These are phyloP conservation scores for Sitodiplosis mosellana DNA, from an alignment of 1,140 invertebrate species.

Conservation along the genomic window DNA sequence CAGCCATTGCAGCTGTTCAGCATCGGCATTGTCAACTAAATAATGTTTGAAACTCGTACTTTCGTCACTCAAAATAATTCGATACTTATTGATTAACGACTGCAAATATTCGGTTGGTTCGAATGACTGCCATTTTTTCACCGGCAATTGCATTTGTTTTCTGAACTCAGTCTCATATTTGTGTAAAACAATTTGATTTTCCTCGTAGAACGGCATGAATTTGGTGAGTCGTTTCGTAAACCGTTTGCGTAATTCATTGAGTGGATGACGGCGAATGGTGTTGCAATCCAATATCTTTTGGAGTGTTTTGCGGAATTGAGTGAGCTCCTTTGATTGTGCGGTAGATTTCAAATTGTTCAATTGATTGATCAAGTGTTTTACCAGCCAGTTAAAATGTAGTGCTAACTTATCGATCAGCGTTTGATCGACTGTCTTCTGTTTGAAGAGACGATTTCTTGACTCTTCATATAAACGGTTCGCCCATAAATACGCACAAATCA, in stretches of 20 bases:
- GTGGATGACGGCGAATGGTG: slow-evolving; percentile 11
- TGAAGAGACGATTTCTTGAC: slow-evolving; percentile 11
- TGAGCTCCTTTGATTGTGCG: neutral
- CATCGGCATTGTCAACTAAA: too few relatives aligned
- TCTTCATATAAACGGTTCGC: slow-evolving; percentile 15
- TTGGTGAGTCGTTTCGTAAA: slow-evolving; percentile 18
- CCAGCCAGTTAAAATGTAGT: slow-evolving; percentile 22
- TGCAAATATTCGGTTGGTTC: too few relatives aligned
- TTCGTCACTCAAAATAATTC: too few relatives aligned
- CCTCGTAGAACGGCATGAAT: slow-evolving; percentile 16
- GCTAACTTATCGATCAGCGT: slow-evolving; percentile 18
- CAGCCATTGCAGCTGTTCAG: too few relatives aligned
- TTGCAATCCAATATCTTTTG: slow-evolving; percentile 10
- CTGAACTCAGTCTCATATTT: neutral
- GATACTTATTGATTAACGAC: too few relatives aligned
- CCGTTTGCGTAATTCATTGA: slow-evolving; percentile 16
- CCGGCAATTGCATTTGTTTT: too few relatives aligned
- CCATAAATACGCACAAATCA: slow-evolving; percentile 9
- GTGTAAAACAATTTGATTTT: neutral
- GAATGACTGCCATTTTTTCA: too few relatives aligned
- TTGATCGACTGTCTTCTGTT: slow-evolving; percentile 12
- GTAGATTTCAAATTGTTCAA: slow-evolving; percentile 2
- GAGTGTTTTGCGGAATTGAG: slow-evolving; percentile 1
- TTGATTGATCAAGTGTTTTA: slow-evolving; percentile 13
- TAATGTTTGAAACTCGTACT: too few relatives aligned